These are phyloP conservation scores for Plagodis dolabraria DNA, from an alignment of 2,888 invertebrate species.

Conservation along the genomic window DNA sequence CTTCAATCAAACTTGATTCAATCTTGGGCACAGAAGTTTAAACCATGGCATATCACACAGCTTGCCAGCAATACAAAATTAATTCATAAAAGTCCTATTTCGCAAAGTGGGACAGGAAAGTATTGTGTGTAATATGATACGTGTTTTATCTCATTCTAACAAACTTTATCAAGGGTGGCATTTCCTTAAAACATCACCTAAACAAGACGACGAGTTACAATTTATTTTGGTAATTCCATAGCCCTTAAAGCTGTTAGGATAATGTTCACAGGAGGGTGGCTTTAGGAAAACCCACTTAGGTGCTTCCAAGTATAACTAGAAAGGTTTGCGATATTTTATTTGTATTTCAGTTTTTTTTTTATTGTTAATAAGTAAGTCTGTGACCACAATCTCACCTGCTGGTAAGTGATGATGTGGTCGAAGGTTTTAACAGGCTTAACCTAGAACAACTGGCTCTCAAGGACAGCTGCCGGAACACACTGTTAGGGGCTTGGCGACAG, in stretches of 20 bases:
- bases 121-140: slow-evolving; percentile 2
- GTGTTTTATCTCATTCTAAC: slow-evolving; percentile 11
- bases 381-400: no score
- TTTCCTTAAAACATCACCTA: slow-evolving; percentile 20
- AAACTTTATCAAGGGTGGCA: slow-evolving; percentile 18
- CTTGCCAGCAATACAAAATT: not conserved
- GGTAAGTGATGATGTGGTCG: no score
- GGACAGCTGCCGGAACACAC: no score
- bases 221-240: slow-evolving; percentile 30
- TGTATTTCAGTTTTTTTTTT: not conserved
- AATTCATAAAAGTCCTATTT: not conserved
- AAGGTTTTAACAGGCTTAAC: no score
- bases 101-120: not conserved
- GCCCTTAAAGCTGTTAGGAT: slow-evolving; percentile 27
- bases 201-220: slow-evolving; percentile 26
- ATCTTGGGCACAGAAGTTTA: no score
- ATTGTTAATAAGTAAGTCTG: no score
- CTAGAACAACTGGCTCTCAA: no score
- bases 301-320: slow-evolving; percentile 4
- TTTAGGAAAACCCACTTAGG: slow-evolving; percentile 14
- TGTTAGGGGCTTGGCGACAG: no score
- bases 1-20: no score
- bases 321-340: slow-evolving; percentile 21
- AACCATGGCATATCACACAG: not conserved
- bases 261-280: slow-evolving; percentile 25